Evolutionary conservation across 2,113 vertebrate species (phyloP), one percentile per base, ranked within the genome.

Genomic region (Notechis scutatus): DNA sequence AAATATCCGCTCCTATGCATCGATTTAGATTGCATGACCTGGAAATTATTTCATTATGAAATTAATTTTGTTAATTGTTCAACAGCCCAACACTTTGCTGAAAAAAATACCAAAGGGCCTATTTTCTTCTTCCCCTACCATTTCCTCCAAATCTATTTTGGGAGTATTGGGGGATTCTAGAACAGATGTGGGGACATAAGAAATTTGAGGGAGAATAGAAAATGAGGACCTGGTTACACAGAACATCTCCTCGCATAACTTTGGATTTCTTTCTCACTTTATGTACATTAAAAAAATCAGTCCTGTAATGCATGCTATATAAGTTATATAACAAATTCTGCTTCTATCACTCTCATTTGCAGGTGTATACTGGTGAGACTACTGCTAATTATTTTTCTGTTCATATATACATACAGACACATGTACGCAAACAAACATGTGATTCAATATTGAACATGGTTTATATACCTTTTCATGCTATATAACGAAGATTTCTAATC

Each of bases 331-430:
- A 54, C 29, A 29, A 89, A 26, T 5, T 1, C 15, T 69, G n/a
- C 61, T 52, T 20, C 10, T 52, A 34, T 21, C 1, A 0, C 21
- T 52, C 56, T 56, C 59, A 91, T 81, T 45, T 74, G 20, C 7
- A 0, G 3, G 1, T 21, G 1, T 21, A 0, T 86, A 7, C 1
- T 0, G 89, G n/a, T 91, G 47, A 93, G n/a, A 5, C 7, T 61
- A 11, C 39, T 92, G 0, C 0, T 55, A 92, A 89, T 21, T 89
- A 21, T 54, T 81, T 54, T 85, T 39, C 50, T 3, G 1, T 24
- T 39, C 34, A 9, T 21, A 81, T 81, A 39, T 81, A 81, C 6
- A 21, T 39, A 9, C 5, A 34, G n/a, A 34, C 15, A n/a, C 10
- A 14, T 69, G 29, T 2, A 21, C 18, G 9, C 34, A 81, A 69